Evolutionary conservation across 2,888 invertebrate genomes (phyloP).

Genomic region (Metellina segmentata): DNA sequence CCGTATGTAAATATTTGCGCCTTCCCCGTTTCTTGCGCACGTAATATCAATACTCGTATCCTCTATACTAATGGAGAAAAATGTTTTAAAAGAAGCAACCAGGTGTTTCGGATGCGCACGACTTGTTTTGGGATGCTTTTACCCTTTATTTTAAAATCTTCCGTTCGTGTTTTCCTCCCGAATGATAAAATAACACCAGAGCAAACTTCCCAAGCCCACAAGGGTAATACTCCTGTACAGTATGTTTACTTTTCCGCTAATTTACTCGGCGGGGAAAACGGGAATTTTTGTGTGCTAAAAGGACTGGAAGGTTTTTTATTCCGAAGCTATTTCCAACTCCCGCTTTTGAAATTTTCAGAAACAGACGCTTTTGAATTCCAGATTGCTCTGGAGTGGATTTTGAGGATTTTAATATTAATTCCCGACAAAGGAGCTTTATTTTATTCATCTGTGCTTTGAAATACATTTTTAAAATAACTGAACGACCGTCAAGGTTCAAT

Average conservation of each 20-base stretch:
- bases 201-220: neutral
- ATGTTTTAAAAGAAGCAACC: constrained; percentile 17
- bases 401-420: too few species aligned
- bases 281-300: neutral
- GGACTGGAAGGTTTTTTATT: neutral
- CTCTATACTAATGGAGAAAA: constrained; percentile 11
- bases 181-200: constrained; percentile 4
- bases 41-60: neutral
- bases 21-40: neutral
- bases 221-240: neutral
- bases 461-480: too few species aligned
- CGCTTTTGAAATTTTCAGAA: neutral
- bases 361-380: neutral
- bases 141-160: neutral
- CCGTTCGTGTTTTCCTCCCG: neutral
- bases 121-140: neutral
- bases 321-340: neutral
- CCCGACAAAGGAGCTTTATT: too few species aligned
- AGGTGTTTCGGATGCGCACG: constrained; percentile 15
- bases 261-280: neutral
- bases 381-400: neutral
- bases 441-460: too few species aligned
- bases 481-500: too few species aligned
- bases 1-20: neutral
- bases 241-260: constrained; percentile 10